Base-by-base conservation (phyloP, 2,888 invertebrate species). In the Melanophora roralis region DNA sequence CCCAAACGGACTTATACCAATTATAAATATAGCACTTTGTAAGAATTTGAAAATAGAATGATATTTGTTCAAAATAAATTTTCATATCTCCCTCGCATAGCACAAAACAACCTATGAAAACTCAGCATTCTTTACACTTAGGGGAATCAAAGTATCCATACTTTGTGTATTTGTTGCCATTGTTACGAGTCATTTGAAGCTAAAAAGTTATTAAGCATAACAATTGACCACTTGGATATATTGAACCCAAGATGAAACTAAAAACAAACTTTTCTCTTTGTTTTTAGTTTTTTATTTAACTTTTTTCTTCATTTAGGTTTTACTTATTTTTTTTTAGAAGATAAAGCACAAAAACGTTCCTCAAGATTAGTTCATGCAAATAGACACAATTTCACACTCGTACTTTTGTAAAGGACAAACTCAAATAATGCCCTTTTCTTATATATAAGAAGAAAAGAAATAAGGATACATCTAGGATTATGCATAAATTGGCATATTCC, bases 171-270 rank as follows among this genome's bases (percentile, higher is more conserved):
- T 40, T 74, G 59, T 74, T 73, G 73, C 49, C 57, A 53, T 67
- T 67, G 69, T 53, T 67, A 65, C 60, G 69, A 73, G 67, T 81
- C 78, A 74, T 81, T 71, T 78, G 81, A 67, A 74, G 74, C 60
- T 71, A 78, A 74, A 80, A 80, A 76, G 68, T 80, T 80, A 80
- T 80, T 72, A 72, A 80, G 80, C 80, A 80, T 76, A 76, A 73
- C 80, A 80, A 80, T 59, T 76, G 80, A 80, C 76, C 80, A 76
- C 67, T 80, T 76, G 80, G 76, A 76, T 76, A 80, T 80, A 80
- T 80, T 76, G 80, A 80, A 73, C 80, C 72, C 80, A 64, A 59
- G 80, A 72, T 76, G 80, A 76, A 76, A 76, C 72, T 68, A 32
- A 62, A 73, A 62, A 62, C n/a, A 68, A 80, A 76, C 16, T 75